These are phyloP conservation scores for Thomomys bottae DNA, from an alignment of 2,113 vertebrate species.

Conservation along the genomic window DNA sequence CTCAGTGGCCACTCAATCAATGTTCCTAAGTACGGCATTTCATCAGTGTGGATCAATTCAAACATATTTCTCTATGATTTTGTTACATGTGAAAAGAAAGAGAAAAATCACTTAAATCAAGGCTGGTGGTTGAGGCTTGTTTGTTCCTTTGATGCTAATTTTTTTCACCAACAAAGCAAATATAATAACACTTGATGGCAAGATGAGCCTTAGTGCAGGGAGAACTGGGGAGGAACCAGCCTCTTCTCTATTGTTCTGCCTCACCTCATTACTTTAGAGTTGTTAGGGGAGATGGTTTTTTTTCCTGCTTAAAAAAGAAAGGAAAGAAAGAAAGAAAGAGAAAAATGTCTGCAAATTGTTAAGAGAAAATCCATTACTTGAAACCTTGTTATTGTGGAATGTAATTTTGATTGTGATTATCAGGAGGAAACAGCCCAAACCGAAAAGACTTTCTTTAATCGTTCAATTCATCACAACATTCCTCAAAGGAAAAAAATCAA, in stretches of 20 bases:
- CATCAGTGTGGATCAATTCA: not conserved
- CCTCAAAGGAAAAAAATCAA: conserved; percentile 50
- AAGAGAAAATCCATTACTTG: conserved; percentile 41
- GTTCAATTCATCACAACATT: conserved; percentile 56
- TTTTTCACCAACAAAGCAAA: conserved; percentile 41
- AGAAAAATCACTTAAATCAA: conserved; percentile 48
- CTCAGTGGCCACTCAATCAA: not conserved
- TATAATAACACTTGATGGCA: not conserved
- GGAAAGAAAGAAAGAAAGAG: not conserved
- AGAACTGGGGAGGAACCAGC: not conserved
- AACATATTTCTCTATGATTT: conserved; percentile 36
- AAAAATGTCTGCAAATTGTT: conserved; percentile 28
- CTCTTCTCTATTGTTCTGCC: not conserved
- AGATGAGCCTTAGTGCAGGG: not conserved
- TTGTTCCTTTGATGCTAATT: conserved; percentile 47
- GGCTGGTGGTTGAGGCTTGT: conserved; percentile 5
- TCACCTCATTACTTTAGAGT: conserved; percentile 36
- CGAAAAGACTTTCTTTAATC: conserved; percentile 65
- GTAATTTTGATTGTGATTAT: conserved; percentile 63
- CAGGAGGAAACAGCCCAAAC: conserved; percentile 36
- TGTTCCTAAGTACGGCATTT: not conserved
- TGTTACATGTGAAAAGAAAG: conserved; percentile 37
- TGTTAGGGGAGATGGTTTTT: not conserved
- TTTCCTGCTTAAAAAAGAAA: too few relatives aligned
- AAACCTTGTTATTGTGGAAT: conserved; percentile 33